Evolutionary conservation across 2,113 vertebrate genomes (phyloP), one percentile per base, ranked within the genome.

Genomic region (Chelonoidis abingdonii): DNA sequence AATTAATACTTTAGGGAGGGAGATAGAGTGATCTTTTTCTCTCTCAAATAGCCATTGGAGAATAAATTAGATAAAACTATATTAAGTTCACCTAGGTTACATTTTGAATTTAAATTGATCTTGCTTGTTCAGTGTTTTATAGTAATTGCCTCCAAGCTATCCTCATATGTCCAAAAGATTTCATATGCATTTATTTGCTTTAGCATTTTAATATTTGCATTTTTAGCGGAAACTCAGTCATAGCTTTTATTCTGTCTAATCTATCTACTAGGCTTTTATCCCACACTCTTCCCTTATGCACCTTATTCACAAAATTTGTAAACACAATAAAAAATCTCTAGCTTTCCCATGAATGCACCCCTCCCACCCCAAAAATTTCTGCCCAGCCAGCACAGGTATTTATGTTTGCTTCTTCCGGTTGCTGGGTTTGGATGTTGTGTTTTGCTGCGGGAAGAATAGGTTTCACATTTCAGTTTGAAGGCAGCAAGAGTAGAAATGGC

Each of bases 91-190:
- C n/a, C 2, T 10, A 54, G 79, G 65, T 38, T 56, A 69, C 5
- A 89, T 91, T 96, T 79, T 79, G 82, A 95, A 96, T 94, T 83
- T 90, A 79, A 97, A 95, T 12, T 78, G 12, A 65, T 93, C 84
- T 95, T 91, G 85, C 84, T 96, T 93, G 6, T 65, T 88, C 35
- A 27, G 80, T 54, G n/a, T 38, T 56, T 82, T 84, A 3, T 85
- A 94, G 86, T 79, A 87, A 92, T 78, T 47, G 52, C 62, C 89
- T 83, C 57, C 76, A 76, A 92, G 84, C 35, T 90, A 92, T 84
- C 76, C 75, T 86, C 47, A 81, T 47, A 91, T 1, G 81, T 69
- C 79, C 91, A 49, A 53, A 92, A 83, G 57, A 90, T 53, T 92
- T 85, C 11, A 83, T 83, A 16, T 52, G 19, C 8, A 80, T 91